Evolutionary conservation across 2,888 invertebrate genomes (phyloP).

Genomic region (Mylabris sibirica): DNA sequence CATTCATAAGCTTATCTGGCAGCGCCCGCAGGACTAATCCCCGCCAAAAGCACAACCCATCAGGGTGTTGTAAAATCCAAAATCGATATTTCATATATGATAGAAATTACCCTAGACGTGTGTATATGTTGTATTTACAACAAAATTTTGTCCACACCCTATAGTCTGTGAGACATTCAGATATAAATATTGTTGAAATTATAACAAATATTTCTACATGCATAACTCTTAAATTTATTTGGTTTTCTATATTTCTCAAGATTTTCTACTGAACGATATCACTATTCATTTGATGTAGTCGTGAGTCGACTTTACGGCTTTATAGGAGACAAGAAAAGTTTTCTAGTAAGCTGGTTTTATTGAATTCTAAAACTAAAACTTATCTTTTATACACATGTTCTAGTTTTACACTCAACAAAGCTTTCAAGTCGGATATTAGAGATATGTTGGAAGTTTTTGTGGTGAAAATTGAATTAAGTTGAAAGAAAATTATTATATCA

Average conservation of each 20-base stretch:
- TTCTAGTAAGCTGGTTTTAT: constrained; percentile 25
- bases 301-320: constrained; percentile 30
- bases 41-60: constrained; percentile 47
- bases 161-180: constrained; percentile 26
- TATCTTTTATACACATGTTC: constrained; percentile 13
- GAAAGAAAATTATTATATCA: not conserved
- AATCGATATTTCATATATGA: constrained; percentile 50
- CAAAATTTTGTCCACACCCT: constrained; percentile 40
- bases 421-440: constrained; percentile 9
- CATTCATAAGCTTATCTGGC: constrained; percentile 51
- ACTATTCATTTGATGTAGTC: constrained; percentile 27
- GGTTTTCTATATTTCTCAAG: constrained; percentile 28
- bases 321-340: constrained; percentile 30
- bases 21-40: constrained; percentile 51
- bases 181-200: constrained; percentile 42
- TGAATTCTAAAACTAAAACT: constrained; percentile 22
- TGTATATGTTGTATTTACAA: constrained; percentile 9
- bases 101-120: constrained; percentile 30
- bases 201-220: constrained; percentile 36
- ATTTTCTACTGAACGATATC: constrained; percentile 30
- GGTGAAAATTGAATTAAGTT: constrained; percentile 4
- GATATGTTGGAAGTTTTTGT: not conserved
- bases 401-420: constrained; percentile 10
- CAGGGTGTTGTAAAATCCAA: constrained; percentile 45
- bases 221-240: constrained; percentile 39